phyloP scores from a whole-genome alignment of 64 coral and sea anemone genomes.

The Dendronephthya gigantea region DNA sequence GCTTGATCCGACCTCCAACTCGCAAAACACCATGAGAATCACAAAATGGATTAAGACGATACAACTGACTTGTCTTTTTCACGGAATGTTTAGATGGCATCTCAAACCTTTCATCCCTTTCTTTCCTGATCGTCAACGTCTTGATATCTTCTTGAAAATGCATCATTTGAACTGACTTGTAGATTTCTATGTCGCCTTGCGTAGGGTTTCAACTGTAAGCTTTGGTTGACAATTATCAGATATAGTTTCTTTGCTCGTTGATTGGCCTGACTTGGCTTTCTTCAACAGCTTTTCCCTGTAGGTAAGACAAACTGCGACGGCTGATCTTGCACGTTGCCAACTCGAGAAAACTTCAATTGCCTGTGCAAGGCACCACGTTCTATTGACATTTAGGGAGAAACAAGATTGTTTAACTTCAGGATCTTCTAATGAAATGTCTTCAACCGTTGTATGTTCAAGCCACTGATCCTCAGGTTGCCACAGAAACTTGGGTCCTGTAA shows the following conservation, averaged over 20 bases:
- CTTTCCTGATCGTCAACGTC: background rate
- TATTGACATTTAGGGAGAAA: too few relatives aligned
- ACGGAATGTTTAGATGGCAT: background rate
- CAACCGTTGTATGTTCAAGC: background rate
- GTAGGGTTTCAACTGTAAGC: background rate
- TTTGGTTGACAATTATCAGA: too few relatives aligned
- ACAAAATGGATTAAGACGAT: background rate
- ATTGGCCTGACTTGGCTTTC: too few relatives aligned
- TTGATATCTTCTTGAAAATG: background rate
- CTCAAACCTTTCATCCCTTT: background rate
- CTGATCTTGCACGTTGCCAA: too few relatives aligned
- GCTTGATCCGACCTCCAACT: slow-evolving; percentile 20
- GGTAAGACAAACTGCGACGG: too few relatives aligned
- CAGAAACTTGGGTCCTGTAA: slow-evolving; percentile 24
- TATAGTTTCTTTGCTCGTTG: too few relatives aligned
- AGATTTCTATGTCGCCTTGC: background rate
- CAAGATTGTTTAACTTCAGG: too few relatives aligned
- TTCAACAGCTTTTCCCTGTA: too few relatives aligned
- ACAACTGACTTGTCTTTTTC: background rate
- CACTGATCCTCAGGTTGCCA: slow-evolving; percentile 21
- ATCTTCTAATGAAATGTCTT: background rate
- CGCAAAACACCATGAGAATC: slow-evolving; percentile 8
- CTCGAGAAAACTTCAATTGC: too few relatives aligned
- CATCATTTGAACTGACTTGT: background rate
- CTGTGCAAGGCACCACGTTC: too few relatives aligned